Evolutionary conservation across 2,888 invertebrate species (phyloP).

Genomic region (Nephrotoma guestfalica): DNA sequence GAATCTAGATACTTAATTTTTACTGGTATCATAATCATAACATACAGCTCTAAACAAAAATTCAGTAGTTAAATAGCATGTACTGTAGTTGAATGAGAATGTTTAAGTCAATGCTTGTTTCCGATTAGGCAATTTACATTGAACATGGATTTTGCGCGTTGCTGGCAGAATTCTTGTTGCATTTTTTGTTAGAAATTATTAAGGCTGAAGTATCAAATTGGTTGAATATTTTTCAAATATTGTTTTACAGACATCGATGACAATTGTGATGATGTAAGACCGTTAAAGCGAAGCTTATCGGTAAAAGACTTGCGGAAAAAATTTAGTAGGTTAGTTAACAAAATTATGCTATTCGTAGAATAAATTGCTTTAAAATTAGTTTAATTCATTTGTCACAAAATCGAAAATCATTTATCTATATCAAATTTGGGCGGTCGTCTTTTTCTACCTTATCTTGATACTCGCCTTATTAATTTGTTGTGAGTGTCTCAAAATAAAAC

Average conservation of each 20-base stretch:
- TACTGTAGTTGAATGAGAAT: neutral
- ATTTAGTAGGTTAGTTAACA: neutral
- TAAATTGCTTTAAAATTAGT: neutral
- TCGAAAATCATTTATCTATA: neutral
- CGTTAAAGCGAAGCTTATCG: neutral
- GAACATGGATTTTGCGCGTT: neutral
- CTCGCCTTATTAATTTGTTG: neutral
- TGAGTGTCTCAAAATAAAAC: neutral
- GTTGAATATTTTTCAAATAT: neutral
- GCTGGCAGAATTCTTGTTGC: neutral
- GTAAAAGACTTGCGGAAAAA: neutral
- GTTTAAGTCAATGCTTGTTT: neutral
- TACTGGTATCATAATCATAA: neutral
- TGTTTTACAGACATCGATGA: neutral
- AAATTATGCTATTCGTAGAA: neutral
- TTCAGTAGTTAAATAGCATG: neutral
- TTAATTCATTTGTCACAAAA: neutral
- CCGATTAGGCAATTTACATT: neutral
- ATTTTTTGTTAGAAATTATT: neutral
- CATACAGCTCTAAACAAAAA: neutral
- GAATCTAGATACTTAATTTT: neutral
- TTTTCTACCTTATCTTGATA: neutral
- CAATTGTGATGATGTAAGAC: neutral
- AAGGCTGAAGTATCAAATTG: neutral
- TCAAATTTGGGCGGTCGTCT: neutral